Base-by-base conservation (phyloP, 2,797 vertebrate species). In the Taenioides sp. region DNA sequence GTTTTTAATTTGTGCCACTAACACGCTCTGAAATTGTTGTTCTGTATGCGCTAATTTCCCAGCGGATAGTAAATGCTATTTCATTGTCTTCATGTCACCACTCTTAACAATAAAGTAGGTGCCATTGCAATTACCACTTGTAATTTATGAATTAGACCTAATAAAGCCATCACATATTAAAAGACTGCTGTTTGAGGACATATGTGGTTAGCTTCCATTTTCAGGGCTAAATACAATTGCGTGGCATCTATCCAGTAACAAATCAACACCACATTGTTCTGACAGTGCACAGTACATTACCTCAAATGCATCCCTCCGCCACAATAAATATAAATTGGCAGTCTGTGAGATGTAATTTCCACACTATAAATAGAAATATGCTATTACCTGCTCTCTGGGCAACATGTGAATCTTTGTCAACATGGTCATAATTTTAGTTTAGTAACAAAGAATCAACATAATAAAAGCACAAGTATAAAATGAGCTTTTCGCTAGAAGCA, bases 111-210 rank as follows among this genome's bases (percentile, higher is more conserved):
- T 66, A 37, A 65, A 47, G 75, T 73, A 79, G 86, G 74, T 83
- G 80, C 84, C 71, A 79, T 37, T 43, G 71, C 76, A 80, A 86
- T 84, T 84, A 80, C 80, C 72, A 74, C 72, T 75, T 80, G 80
- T 90, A 84, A 88, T 88, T 89, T 91, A 88, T 91, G 87, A 90
- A 76, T 68, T 71, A 64, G 71, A 70, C 65, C 22, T 57, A 54
- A 23, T 57, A 37, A 62, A 57, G n/a, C 28, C 52, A 17, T 22
- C 22, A 12, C 64, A 49, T 65, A 50, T 50, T 47, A 65, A 23
- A 65, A 25, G 22, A 25, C n/a, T 43, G 2, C 10, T 47, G 40
- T 65, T 65, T 65, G 22, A 43, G 62, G 62, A 25, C 34, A 25
- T 9, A 3, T 77, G 69, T 67, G 31, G 10, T 3, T 65, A 52